Base-by-base conservation (phyloP, 1,140 invertebrate genomes). In the Planococcus citri region DNA sequence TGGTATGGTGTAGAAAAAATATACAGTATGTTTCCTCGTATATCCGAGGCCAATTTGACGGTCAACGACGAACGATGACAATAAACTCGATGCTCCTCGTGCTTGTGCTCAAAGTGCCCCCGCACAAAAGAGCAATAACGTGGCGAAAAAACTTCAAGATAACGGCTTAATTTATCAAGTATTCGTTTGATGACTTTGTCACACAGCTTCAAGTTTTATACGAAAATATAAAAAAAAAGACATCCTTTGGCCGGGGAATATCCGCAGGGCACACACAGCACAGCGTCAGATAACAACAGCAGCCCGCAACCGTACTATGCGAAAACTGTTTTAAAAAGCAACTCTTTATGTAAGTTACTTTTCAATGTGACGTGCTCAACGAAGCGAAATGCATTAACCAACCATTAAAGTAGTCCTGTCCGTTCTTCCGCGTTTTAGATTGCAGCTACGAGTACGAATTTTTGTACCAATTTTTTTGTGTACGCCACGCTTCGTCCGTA, bases 401-500 rank as follows among this genome's bases (percentile, higher is more conserved):
- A 27, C 60, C 60, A 64, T 64, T 64, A 64, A 64, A 64, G 60
- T 64, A 64, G 60, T 64, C 24, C 60, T 64, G 60, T 64, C 60
- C 60, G 25, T 64, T 64, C 60, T 64, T 64, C 60, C 60, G 60
- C 60, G 25, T 51, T 64, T 58, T 58, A 58, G 17, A 58, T 58
- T 22, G 17, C 17, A 58, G 51, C 60, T 27, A 24, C 22, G 57
- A 8, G 33, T 37, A 14, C 33, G 41, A 14, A 51, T 20, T 51
- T 25, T 58, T 58, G 3, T 22, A 14, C 14, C 60, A 64, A 64
- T 25, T 25, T 64, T 64, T 64, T 64, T 64, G 8, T 24, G 2
- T 27, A 10, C 25, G 21, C 22, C 60, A 64, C 10, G 22, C 22
- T 27, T 20, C 20, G 25, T 64, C 25, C 17, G 60, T 25, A 64